Base-by-base conservation (phyloP, 2,113 vertebrate genomes). In the Eolophus roseicapilla region DNA sequence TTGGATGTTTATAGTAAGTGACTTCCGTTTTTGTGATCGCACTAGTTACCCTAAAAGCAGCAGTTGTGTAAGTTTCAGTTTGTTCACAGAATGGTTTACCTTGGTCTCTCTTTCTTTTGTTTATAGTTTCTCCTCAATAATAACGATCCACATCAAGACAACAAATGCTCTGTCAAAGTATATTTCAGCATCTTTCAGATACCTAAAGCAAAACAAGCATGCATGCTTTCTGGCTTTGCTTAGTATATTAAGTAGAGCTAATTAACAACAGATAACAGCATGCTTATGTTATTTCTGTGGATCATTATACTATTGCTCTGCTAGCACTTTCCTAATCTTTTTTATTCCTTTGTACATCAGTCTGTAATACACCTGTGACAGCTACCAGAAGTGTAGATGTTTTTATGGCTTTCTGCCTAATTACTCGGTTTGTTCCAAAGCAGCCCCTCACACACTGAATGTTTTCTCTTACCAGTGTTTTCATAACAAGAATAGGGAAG, bases 1-100 rank as follows among this genome's bases (percentile, higher is more conserved):
- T 97, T 99, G 64, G 99, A 99, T 35, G 97, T 99, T 76, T 97
- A 99, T 76, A 97, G 99, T 99, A 97, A 98, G 99, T 98, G 80
- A 68, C 31, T 39, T 69, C n/a, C 15, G 4, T 15, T 84, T 49
- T 41, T 39, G 7, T 3, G 1, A 12, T 52, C 13, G 18, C 13
- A 8, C 44, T 24, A 68, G 71, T 49, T 17, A 84, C 62, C 70
- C 6, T 15, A 82, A 92, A 84, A 76, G 55, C 69, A 76, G 73
- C 28, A 76, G 55, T 80, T 89, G 44, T 73, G 0, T 18, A 81
- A 78, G 21, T 64, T 74, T 50, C 28, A 14, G 70, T 89, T 93
- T 71, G 9, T 60, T 82, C 73, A 43, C 64, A 57, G 69, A 88
- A 93, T 90, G 84, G 88, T 95, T 98, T 95, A 98, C 82, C 11